Conservation (phyloP, 2,113 vertebrate species). For the Salvelinus sp. region DNA sequence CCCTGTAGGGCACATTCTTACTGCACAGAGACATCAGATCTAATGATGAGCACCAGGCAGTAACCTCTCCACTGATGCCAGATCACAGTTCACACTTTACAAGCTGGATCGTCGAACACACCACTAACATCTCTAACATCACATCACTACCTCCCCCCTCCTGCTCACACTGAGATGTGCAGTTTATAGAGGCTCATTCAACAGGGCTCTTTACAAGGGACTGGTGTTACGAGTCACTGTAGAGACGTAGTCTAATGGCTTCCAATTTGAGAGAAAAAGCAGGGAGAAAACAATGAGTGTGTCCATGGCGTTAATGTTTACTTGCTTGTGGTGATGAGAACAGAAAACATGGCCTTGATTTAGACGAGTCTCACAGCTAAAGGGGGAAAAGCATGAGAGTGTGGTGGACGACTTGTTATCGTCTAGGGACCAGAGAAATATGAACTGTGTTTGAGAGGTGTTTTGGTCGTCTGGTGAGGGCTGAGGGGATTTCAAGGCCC, state of each 20-base stretch:
- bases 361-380: constrained; percentile 12
- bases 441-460: constrained; percentile 16
- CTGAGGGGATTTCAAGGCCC: constrained; percentile 47
- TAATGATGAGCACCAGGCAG: constrained; percentile 51
- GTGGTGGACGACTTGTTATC: constrained; percentile 48
- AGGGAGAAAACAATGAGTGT: constrained; percentile 11
- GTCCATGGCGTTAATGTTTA: constrained; percentile 47
- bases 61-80: constrained; percentile 28
- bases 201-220: constrained; percentile 31
- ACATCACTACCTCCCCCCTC: background rate
- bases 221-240: constrained; percentile 28
- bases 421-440: constrained; percentile 34
- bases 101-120: constrained; percentile 19
- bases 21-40: constrained; percentile 45
- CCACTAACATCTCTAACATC: background rate
- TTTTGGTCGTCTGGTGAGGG: constrained; percentile 47
- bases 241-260: constrained; percentile 39
- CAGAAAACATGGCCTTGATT: constrained; percentile 36
- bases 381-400: constrained; percentile 11
- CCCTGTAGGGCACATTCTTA: constrained; percentile 44
- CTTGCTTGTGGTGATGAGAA: constrained; percentile 32
- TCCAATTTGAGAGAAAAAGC: constrained; percentile 45
- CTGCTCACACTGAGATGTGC: constrained; percentile 1
- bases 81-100: constrained; percentile 26
- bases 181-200: constrained; percentile 36